A percentile compares a stretch with the other conserved stretches of the same genome.
These are phyloP conservation scores for Uloborus diversus DNA, from an alignment of 1,140 invertebrate genomes.

Conservation along the genomic window DNA sequence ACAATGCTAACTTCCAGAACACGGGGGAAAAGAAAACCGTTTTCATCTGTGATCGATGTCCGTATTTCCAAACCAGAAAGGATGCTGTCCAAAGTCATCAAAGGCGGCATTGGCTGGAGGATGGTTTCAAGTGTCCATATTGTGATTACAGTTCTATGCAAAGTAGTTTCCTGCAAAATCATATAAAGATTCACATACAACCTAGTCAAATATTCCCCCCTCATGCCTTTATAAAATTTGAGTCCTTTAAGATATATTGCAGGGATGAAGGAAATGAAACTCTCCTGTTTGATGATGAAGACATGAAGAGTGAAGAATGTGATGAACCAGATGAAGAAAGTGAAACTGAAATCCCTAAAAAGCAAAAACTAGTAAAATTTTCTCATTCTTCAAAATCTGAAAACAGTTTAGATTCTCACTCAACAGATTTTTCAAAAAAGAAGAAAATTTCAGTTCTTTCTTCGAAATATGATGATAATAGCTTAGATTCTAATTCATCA, in stretches of 20 bases:
- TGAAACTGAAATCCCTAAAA: background rate
- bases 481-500: no score
- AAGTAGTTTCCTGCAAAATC: conserved; percentile 79
- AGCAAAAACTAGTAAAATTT: no score
- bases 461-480: no score
- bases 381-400: no score
- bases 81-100: conserved; percentile 80
- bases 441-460: no score
- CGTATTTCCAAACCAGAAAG: conserved; percentile 77
- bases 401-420: no score
- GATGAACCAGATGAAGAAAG: background rate
- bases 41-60: conserved; percentile 77
- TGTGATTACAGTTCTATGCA: conserved; percentile 85
- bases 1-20: conserved; percentile 57
- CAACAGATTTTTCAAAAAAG: no score
- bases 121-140: conserved; percentile 77
- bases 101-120: conserved; percentile 74
- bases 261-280: conserved; percentile 19
- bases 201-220: conserved; percentile 71
- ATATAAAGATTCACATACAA: conserved; percentile 81
- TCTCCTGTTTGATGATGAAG: conserved; percentile 54
- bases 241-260: conserved; percentile 37
- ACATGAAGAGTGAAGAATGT: background rate
- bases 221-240: conserved; percentile 68
- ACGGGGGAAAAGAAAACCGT: conserved; percentile 67